Evolutionary conservation across 2,888 invertebrate genomes (phyloP), one percentile per base, ranked within the genome.

Genomic region (Callimorpha dominula): DNA sequence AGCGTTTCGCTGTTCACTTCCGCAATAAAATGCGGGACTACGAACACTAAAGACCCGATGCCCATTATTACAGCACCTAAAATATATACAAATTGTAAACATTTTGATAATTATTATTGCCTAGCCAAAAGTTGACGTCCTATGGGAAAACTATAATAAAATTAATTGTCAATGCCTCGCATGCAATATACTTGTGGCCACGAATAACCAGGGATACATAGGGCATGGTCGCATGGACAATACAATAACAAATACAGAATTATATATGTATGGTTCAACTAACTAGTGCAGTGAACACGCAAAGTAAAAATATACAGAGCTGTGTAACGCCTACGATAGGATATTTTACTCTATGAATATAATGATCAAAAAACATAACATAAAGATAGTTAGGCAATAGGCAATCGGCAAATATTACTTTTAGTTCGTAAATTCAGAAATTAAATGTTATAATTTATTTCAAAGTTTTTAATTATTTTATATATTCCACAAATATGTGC

Each of bases 41-140:
- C 98, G 92, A 99, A 99, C 84, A 99, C 97, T 89, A 99, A 96
- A 62, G 99, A 98, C 1, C 99, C 99, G 86, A 98, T 97, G 76
- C 98, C 99, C 98, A 99, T 99, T 88, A 99, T 97, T 72, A 99
- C 97, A 72, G 98, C 98, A 87, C 98, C 98, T 97, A 86, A 75
- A 91, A 92, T 77, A 85, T 46, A 77, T 60, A 78, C 68, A 75
- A 63, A 54, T 46, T 31, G 50, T 60, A 50, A 70, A 42, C 42
- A 42, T 63, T 52, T 42, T 42, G 40, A 4, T 14, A 43, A n/a
- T 20, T 42, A 67, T 17, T 40, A 12, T 12, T 20, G 14, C n/a
- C 42, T 17, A 31, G 31, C 20, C 7, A 42, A 67, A 52, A 54
- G 17, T 12, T 52, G 17, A 67, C 20, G 42, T 60, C 68, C 68